Conservation (phyloP, 2,888 invertebrate species). For the Ditylenchus weischeri region DNA sequence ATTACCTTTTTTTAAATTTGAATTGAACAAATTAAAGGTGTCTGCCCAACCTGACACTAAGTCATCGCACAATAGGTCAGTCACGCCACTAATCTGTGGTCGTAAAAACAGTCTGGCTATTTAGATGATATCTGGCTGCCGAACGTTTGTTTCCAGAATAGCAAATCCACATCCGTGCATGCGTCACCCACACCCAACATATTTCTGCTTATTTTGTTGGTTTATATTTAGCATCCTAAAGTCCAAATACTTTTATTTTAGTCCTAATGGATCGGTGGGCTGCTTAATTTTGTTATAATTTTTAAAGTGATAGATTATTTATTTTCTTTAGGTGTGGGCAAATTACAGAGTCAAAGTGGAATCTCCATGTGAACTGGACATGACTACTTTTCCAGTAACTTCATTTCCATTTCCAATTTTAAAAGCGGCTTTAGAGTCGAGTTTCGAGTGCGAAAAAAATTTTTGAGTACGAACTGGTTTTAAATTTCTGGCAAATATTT, state of each 20-base stretch:
- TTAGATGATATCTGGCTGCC: conserved; percentile 49
- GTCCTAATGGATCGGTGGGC: conserved; percentile 48
- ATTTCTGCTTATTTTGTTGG: conserved; percentile 51
- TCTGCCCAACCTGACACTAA: conserved; percentile 38
- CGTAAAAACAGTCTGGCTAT: neutral
- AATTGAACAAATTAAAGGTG: conserved; percentile 28
- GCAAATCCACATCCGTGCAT: conserved; percentile 48
- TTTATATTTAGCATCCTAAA: too few species aligned
- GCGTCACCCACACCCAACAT: conserved; percentile 56
- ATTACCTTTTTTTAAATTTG: too few species aligned
- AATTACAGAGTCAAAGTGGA: conserved; percentile 39
- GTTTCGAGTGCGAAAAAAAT: too few species aligned
- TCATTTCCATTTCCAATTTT: too few species aligned
- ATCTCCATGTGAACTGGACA: conserved; percentile 57
- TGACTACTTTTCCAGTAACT: conserved; percentile 36
- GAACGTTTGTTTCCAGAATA: conserved; percentile 53
- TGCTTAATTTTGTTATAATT: neutral
- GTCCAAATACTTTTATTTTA: too few species aligned
- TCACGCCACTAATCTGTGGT: neutral
- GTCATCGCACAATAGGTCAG: conserved; percentile 45
- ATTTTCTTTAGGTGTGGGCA: conserved; percentile 10
- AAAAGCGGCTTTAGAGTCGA: too few species aligned
- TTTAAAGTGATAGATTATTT: neutral
- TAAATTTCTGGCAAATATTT: too few species aligned
- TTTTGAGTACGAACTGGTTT: too few species aligned